Conservation (phyloP, 2,888 invertebrate genomes). For the Margaritifera margaritifera region DNA sequence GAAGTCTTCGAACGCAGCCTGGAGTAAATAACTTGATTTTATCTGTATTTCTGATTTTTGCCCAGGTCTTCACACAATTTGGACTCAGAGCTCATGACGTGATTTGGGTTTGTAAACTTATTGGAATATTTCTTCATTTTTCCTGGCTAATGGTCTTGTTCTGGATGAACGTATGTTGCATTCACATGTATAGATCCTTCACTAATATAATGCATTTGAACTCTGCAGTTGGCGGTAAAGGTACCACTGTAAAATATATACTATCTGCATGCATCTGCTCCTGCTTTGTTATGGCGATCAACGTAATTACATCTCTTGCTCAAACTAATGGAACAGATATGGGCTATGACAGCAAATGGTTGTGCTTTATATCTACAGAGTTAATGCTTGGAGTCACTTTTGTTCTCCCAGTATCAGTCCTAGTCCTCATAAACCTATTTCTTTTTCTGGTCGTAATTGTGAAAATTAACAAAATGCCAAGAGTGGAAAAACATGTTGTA, state of each 20-base stretch:
- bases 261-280: slow-evolving; percentile 11
- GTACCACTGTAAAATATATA: slow-evolving; percentile 13
- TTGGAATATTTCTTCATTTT: slow-evolving; percentile 28
- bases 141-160: slow-evolving; percentile 27
- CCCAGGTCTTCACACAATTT: slow-evolving; percentile 30
- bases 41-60: slow-evolving; percentile 15
- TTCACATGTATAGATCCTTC: slow-evolving; percentile 31
- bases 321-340: slow-evolving; percentile 7
- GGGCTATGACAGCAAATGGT: slow-evolving; percentile 21
- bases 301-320: slow-evolving; percentile 1
- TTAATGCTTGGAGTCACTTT: slow-evolving; percentile 26
- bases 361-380: slow-evolving; percentile 24
- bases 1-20: slow-evolving; percentile 28
- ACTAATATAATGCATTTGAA: neutral
- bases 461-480: slow-evolving; percentile 17
- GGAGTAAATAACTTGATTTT: slow-evolving; percentile 31
- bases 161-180: slow-evolving; percentile 33
- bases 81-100: slow-evolving; percentile 7
- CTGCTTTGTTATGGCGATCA: slow-evolving; percentile 12
- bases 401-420: slow-evolving; percentile 19
- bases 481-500: slow-evolving; percentile 2
- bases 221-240: no score
- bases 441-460: slow-evolving; percentile 18
- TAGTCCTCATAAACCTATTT: slow-evolving; percentile 15
- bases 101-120: slow-evolving; percentile 15